Conservation (phyloP, 2,888 invertebrate genomes). For the Pterobdella sp. region DNA sequence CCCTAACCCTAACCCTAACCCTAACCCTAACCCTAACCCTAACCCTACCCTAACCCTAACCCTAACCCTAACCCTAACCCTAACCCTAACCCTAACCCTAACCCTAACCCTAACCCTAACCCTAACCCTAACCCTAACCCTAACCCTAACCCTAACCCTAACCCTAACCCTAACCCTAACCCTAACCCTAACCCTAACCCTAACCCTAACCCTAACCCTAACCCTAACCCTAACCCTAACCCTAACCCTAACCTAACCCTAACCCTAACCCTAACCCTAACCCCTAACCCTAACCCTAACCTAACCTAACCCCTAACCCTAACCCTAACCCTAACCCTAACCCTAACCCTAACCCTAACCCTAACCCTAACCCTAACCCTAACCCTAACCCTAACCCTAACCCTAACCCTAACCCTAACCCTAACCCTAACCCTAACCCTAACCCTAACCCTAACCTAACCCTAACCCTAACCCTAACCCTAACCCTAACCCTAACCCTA, state of each 20-base stretch:
- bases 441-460: conserved; percentile 31
- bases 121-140: conserved; percentile 37
- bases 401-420: conserved; percentile 34
- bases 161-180: conserved; percentile 36
- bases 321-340: conserved; percentile 35
- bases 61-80: conserved; percentile 34
- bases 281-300: conserved; percentile 35
- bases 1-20: conserved; percentile 37
- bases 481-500: conserved; percentile 35
- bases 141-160: conserved; percentile 36
- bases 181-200: conserved; percentile 38
- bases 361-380: conserved; percentile 36
- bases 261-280: conserved; percentile 35
- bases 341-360: conserved; percentile 36
- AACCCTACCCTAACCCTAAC: conserved; percentile 34
- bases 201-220: conserved; percentile 38
- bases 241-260: conserved; percentile 37
- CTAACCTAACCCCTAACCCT: conserved; percentile 36
- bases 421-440: conserved; percentile 33
- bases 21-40: conserved; percentile 36
- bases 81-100: conserved; percentile 37
- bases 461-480: conserved; percentile 36
- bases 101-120: conserved; percentile 37
- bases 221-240: conserved; percentile 38
- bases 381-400: conserved; percentile 37